Conservation (phyloP, 2,797 vertebrate genomes). For the Aeoliscus strigatus region DNA sequence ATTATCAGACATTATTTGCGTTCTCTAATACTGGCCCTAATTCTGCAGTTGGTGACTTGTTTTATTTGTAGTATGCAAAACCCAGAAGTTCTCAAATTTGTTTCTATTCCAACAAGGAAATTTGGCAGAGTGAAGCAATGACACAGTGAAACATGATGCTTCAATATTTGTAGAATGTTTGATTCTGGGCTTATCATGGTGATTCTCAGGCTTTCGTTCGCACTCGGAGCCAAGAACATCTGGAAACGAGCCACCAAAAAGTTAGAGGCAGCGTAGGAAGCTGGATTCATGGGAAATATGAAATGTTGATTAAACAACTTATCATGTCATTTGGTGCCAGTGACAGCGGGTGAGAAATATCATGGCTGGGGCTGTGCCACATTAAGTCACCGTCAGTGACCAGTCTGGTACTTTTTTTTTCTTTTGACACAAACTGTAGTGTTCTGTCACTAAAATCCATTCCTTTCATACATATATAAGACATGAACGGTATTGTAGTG, state of each 20-base stretch:
- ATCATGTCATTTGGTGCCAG: conserved; percentile 26
- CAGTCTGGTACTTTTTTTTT: too few species aligned
- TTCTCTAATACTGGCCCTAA: too few species aligned
- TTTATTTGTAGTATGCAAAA: conserved; percentile 2
- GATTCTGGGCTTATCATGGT: conserved; percentile 47
- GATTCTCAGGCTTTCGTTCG: conserved; percentile 66
- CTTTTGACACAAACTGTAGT: too few species aligned
- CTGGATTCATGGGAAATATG: conserved; percentile 19
- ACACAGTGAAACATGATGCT: background rate
- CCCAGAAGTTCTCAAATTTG: conserved; percentile 2
- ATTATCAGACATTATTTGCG: too few species aligned
- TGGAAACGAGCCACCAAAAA: conserved; percentile 30
- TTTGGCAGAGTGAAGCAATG: background rate
- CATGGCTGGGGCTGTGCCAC: too few species aligned
- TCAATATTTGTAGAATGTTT: conserved; percentile 17
- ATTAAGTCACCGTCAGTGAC: too few species aligned
- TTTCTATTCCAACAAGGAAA: background rate
- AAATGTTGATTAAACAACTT: conserved; percentile 45
- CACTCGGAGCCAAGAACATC: conserved; percentile 39
- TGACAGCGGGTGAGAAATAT: too few species aligned
- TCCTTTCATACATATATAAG: too few species aligned
- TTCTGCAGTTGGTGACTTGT: too few species aligned
- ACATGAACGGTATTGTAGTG: too few species aligned
- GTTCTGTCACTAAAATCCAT: too few species aligned
- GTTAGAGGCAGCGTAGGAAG: conserved; percentile 19